Evolutionary conservation across 1,140 invertebrate species (phyloP), one percentile per base, ranked within the genome.

Genomic region (Aphelinus atriplicis): DNA sequence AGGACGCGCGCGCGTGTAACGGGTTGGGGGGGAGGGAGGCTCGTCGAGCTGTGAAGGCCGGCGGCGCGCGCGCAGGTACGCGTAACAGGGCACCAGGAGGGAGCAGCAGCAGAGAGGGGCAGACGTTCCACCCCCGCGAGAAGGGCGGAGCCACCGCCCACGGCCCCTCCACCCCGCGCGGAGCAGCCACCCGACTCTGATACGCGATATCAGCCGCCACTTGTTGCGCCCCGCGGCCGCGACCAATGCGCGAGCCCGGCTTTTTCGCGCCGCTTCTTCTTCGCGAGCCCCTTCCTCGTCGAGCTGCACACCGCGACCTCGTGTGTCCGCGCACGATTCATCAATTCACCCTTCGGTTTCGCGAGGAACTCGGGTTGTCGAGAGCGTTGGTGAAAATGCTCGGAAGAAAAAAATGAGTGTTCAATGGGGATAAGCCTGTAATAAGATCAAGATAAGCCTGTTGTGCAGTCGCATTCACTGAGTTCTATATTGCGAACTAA

Each of bases 141-240:
- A 9, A 56, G 7, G 65, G 43, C 47, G 42, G 65, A 53, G 51
- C 51, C 4, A 53, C 47, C 48, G 57, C n/a, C 42, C n/a, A 43
- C 42, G 58, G 51, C 66, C 50, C 66, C 61, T 53, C 73, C 63
- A 46, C 53, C 26, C 26, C 57, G 3, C 60, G 51, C 80, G 80
- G 81, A 81, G 80, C 78, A 71, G 80, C 78, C 80, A 79, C 79
- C 81, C 60, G 48, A 62, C 55, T 26, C 1, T 45, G 85, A 87
- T 87, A 87, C 86, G 85, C 85, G 85, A 85, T 88, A 88, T 88
- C 86, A 87, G 77, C 26, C 80, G 75, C 84, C 86, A 88, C 87
- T 87, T 88, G 86, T 87, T 88, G 87, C 86, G 78, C 80, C 55
- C 45, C 71, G 57, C 71, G 60, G 70, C 69, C 55, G 68, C 79